Conservation (phyloP, 2,113 vertebrate species). For the Elephantulus edwardii region DNA sequence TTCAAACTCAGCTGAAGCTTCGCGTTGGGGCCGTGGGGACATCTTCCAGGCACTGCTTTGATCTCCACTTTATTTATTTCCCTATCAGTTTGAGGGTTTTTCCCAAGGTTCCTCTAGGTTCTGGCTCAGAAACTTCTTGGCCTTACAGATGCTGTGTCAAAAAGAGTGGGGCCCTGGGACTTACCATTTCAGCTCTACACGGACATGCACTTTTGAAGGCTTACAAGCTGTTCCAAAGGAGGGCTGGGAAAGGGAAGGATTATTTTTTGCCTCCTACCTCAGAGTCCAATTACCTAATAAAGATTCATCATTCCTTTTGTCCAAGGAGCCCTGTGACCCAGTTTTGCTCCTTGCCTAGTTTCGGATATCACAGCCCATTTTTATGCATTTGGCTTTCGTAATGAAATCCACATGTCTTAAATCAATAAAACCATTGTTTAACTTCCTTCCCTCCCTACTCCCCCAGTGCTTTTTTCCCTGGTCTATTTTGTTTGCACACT, state of each 20-base stretch:
- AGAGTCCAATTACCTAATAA: slow-evolving; percentile 69
- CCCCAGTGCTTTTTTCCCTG: slow-evolving; percentile 23
- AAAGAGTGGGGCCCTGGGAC: slow-evolving; percentile 33
- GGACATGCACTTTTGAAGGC: slow-evolving; percentile 54
- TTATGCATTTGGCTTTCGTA: slow-evolving; percentile 64
- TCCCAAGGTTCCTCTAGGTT: slow-evolving; percentile 61
- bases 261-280: slow-evolving; percentile 44
- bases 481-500: slow-evolving; percentile 62
- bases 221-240: slow-evolving; percentile 34
- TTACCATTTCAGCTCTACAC: slow-evolving; percentile 32
- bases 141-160: slow-evolving; percentile 23
- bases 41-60: slow-evolving; percentile 56
- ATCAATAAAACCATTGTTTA: slow-evolving; percentile 79
- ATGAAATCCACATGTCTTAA: slow-evolving; percentile 81
- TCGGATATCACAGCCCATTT: slow-evolving; percentile 73
- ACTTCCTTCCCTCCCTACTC: slow-evolving; percentile 31
- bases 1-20: slow-evolving; percentile 52
- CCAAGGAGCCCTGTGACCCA: slow-evolving; percentile 67
- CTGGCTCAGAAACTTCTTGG: slow-evolving; percentile 49
- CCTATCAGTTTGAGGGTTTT: slow-evolving; percentile 57
- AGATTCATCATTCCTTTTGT: slow-evolving; percentile 73
- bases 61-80: slow-evolving; percentile 74
- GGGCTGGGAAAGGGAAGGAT: not conserved
- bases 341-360: slow-evolving; percentile 68
- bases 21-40: not conserved